Evolutionary conservation across 2,888 invertebrate genomes (phyloP).

Genomic region (Ariolimax columbianus): DNA sequence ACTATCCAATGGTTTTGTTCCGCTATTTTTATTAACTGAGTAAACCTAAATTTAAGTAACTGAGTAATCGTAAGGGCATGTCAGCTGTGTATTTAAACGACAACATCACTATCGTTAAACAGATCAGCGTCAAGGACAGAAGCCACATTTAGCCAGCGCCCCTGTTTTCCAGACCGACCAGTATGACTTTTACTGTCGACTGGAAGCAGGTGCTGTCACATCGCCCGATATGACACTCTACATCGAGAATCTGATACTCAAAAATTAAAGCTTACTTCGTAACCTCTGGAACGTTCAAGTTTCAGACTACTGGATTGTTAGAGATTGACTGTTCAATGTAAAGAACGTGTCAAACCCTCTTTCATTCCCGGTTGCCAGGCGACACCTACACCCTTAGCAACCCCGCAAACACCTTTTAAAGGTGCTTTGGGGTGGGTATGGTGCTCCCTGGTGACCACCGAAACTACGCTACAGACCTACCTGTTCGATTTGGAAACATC

Average conservation of each 20-base stretch:
- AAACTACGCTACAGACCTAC: background rate
- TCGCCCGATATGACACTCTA: constrained; percentile 4
- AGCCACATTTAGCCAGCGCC: background rate
- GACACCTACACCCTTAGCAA: constrained; percentile 50
- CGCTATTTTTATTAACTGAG: background rate
- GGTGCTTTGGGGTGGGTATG: constrained; percentile 56
- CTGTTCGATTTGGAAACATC: background rate
- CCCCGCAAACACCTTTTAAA: constrained; percentile 51
- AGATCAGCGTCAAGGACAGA: background rate
- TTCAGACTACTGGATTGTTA: constrained; percentile 44
- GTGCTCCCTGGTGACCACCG: constrained; percentile 50
- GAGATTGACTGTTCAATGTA: constrained; percentile 25
- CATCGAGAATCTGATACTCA: too few species aligned
- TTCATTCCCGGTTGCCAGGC: constrained; percentile 54
- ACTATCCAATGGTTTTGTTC: background rate
- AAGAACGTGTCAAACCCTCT: constrained; percentile 22
- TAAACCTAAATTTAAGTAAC: background rate
- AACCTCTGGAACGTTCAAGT: constrained; percentile 53
- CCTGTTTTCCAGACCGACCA: constrained; percentile 27
- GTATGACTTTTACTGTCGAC: constrained; percentile 39
- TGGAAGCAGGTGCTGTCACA: constrained; percentile 57
- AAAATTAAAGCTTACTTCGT: constrained; percentile 56
- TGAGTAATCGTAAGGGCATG: background rate
- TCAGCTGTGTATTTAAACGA: background rate
- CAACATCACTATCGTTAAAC: too few species aligned